phyloP scores from a whole-genome alignment of 2,888 invertebrate genomes.

The Apeira syringaria region DNA sequence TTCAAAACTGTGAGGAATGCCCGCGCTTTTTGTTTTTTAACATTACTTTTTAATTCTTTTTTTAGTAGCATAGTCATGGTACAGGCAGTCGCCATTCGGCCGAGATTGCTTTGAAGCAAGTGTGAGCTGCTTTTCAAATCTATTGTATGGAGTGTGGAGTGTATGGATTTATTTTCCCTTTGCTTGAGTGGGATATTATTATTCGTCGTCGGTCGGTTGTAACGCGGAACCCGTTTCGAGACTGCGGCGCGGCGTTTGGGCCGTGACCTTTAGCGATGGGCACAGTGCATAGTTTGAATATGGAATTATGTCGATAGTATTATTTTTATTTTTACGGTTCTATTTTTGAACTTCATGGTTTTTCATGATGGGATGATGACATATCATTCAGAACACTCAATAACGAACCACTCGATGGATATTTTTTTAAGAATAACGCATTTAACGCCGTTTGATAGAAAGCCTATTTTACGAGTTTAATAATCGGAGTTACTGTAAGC shows the following conservation, averaged over 20 bases:
- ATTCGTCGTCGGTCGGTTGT: slow-evolving; percentile 52
- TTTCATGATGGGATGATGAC: too few relatives aligned
- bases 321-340: too few relatives aligned
- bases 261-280: slow-evolving; percentile 75
- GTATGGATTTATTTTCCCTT: slow-evolving; percentile 26
- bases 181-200: slow-evolving; percentile 56
- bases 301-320: slow-evolving; percentile 10
- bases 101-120: slow-evolving; percentile 32
- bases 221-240: slow-evolving; percentile 65
- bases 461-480: too few relatives aligned
- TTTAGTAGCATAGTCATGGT: slow-evolving; percentile 26
- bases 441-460: too few relatives aligned
- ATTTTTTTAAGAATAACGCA: too few relatives aligned
- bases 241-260: slow-evolving; percentile 63
- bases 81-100: slow-evolving; percentile 29
- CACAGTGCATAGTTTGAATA: slow-evolving; percentile 7
- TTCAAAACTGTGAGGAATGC: slow-evolving; percentile 48
- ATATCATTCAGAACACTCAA: too few relatives aligned
- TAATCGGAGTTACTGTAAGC: too few relatives aligned
- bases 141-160: slow-evolving; percentile 14
- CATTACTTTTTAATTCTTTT: slow-evolving; percentile 27
- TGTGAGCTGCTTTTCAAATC: slow-evolving; percentile 33
- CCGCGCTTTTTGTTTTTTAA: slow-evolving; percentile 35
- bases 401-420: too few relatives aligned
- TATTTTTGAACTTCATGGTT: too few relatives aligned